Conservation (phyloP, 1,140 invertebrate genomes). For the Ceratina japonica region DNA sequence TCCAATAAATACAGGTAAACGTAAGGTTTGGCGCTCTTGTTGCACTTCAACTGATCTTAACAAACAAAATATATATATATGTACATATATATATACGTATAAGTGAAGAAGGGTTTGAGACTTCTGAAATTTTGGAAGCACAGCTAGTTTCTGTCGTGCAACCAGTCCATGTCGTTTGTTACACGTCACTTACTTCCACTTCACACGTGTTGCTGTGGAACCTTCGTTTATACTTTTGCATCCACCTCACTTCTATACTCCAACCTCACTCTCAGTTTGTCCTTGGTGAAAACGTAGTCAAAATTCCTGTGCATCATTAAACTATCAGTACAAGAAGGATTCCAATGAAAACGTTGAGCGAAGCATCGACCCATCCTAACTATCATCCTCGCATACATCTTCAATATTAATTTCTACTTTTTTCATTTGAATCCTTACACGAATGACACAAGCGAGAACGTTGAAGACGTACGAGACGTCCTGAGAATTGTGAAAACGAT, state of each 20-base stretch:
- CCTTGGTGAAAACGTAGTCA: constrained; percentile 77
- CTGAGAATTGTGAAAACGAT: neutral
- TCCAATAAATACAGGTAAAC: neutral
- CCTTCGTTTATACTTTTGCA: constrained; percentile 74
- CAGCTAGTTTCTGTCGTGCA: constrained; percentile 76
- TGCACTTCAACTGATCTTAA: constrained; percentile 68
- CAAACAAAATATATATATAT: constrained; percentile 54
- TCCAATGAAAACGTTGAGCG: constrained; percentile 60
- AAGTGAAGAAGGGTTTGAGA: constrained; percentile 57
- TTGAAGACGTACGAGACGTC: neutral
- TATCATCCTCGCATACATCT: neutral
- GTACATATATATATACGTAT: neutral
- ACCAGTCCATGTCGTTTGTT: constrained; percentile 72
- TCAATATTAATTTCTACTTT: constrained; percentile 8
- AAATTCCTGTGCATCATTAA: constrained; percentile 76
- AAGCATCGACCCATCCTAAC: neutral
- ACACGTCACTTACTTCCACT: constrained; percentile 76
- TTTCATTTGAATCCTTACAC: constrained; percentile 66
- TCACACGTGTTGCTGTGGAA: constrained; percentile 72
- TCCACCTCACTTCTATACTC: constrained; percentile 76
- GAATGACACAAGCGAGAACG: constrained; percentile 38
- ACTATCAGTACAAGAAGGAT: constrained; percentile 71
- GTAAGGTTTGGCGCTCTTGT: constrained; percentile 41
- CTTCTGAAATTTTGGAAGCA: constrained; percentile 72
- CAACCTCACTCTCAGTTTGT: constrained; percentile 77